These are phyloP conservation scores for Benitochromis conjunctus DNA, from an alignment of 2,113 vertebrate genomes.

Conservation along the genomic window DNA sequence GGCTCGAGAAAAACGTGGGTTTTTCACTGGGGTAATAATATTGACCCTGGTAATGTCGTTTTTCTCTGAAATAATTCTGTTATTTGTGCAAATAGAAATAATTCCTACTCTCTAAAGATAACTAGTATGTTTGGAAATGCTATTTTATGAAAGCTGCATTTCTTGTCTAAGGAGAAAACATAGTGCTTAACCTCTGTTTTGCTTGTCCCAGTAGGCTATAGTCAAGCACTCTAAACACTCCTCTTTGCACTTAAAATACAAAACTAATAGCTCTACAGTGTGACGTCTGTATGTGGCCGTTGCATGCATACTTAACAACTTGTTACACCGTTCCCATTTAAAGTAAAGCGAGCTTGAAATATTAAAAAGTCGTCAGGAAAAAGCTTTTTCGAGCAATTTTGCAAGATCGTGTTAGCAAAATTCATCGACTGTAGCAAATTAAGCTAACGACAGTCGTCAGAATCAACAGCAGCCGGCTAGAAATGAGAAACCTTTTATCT, in stretches of 20 bases:
- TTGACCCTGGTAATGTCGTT: neutral
- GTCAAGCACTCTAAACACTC: neutral
- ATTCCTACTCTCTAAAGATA: neutral
- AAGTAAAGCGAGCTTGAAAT: neutral
- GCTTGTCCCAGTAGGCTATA: neutral
- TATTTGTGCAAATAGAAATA: neutral
- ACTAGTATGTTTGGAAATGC: neutral
- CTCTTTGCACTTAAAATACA: neutral
- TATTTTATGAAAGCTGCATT: neutral
- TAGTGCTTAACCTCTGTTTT: neutral
- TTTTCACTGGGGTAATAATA: neutral
- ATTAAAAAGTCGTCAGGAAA: neutral
- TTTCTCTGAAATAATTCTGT: neutral
- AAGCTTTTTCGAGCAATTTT: neutral
- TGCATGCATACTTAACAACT: neutral
- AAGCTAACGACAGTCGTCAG: neutral
- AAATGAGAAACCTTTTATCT: neutral
- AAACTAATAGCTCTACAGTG: neutral
- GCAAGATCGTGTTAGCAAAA: rapidly evolving
- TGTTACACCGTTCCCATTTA: neutral
- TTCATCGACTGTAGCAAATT: too few relatives aligned
- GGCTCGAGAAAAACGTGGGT: neutral
- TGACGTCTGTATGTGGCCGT: neutral
- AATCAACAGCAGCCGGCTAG: neutral
- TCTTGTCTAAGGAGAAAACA: neutral